phyloP scores from a whole-genome alignment of 2,888 invertebrate species.

The Nesidiocoris tenuis region DNA sequence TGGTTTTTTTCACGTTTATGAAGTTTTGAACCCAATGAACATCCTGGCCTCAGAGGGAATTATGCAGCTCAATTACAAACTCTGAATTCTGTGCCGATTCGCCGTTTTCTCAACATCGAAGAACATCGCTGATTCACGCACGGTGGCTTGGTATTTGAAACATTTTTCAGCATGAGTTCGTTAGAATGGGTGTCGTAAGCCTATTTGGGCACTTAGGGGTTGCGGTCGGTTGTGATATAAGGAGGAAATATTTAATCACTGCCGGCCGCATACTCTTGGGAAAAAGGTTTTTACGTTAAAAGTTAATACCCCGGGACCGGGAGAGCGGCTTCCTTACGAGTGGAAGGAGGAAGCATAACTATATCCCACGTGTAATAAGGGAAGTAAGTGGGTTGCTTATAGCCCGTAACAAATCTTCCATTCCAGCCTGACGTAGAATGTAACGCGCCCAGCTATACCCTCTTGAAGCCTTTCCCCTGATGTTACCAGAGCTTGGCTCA shows the following conservation, averaged over 20 bases:
- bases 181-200: too few relatives aligned
- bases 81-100: too few relatives aligned
- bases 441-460: conserved; percentile 25
- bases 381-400: conserved; percentile 41
- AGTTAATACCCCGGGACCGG: conserved; percentile 39
- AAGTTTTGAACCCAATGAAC: too few relatives aligned
- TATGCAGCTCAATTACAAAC: too few relatives aligned
- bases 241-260: conserved; percentile 38
- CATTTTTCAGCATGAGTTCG: too few relatives aligned
- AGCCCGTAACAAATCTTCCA: conserved; percentile 42
- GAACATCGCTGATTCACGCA: too few relatives aligned
- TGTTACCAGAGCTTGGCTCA: background rate
- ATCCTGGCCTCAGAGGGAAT: too few relatives aligned
- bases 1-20: too few relatives aligned
- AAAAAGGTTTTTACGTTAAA: conserved; percentile 37
- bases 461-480: background rate
- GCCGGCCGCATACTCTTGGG: conserved; percentile 13
- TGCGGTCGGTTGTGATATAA: conserved; percentile 9
- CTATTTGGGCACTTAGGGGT: background rate
- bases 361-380: conserved; percentile 43
- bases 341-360: conserved; percentile 23
- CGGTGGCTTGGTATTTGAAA: too few relatives aligned
- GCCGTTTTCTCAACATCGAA: too few relatives aligned
- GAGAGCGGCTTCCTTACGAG: conserved; percentile 28
- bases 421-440: conserved; percentile 15